Percentiles rank a stretch among this genome's conserved stretches.
Conservation (phyloP, 2,113 vertebrate species). For the Struthio camelus region DNA sequence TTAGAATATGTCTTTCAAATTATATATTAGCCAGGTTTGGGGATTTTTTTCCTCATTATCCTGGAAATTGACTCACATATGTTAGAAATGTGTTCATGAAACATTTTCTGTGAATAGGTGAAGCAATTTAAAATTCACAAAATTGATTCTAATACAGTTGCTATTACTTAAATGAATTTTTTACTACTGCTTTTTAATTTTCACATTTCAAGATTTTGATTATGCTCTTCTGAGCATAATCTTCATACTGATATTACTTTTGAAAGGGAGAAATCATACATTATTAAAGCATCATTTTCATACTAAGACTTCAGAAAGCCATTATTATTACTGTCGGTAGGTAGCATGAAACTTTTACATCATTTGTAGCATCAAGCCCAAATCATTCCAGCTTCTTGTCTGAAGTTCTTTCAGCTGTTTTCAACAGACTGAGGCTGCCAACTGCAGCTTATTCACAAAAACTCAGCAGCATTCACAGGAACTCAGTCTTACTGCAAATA, state of each 20-base stretch:
- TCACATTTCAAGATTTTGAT: neutral
- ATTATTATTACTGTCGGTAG: neutral
- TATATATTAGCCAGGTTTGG: neutral
- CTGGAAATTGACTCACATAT: accelerated
- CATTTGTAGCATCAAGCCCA: neutral
- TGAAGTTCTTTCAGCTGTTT: neutral
- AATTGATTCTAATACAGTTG: neutral
- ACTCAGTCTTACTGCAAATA: neutral
- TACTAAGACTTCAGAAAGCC: neutral
- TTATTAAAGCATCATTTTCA: neutral
- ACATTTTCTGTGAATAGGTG: neutral
- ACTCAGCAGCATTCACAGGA: neutral
- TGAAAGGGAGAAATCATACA: neutral
- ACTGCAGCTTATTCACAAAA: neutral
- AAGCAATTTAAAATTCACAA: neutral
- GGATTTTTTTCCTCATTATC: neutral
- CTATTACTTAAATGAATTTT: neutral
- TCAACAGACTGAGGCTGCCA: neutral
- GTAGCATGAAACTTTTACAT: neutral
- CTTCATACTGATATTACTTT: neutral
- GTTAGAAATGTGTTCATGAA: neutral
- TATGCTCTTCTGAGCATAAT: neutral
- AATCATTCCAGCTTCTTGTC: neutral
- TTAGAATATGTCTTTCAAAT: neutral
- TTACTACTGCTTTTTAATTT: neutral